Evolutionary conservation across 2,797 vertebrate species (phyloP).

Genomic region (Tympanoctomys barrerae): DNA sequence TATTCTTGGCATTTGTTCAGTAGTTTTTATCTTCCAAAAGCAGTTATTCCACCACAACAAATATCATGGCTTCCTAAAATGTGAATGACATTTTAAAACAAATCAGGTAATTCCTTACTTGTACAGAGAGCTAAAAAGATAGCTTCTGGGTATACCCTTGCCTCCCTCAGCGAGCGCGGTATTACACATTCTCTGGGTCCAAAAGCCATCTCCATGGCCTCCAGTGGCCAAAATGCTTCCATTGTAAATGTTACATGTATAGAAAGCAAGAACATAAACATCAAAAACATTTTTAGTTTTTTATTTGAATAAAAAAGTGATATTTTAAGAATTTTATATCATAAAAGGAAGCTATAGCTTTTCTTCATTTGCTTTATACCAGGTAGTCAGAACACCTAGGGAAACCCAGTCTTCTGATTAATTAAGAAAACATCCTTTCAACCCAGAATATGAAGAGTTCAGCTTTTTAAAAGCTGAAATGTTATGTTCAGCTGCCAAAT

Average conservation of each 20-base stretch:
- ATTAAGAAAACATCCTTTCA: conserved; percentile 22
- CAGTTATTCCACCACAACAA: neutral
- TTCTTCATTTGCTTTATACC: conserved; percentile 47
- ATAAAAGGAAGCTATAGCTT: neutral
- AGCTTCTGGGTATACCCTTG: neutral
- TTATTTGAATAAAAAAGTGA: neutral
- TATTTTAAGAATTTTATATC: neutral
- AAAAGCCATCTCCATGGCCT: neutral
- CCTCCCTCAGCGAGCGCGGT: neutral
- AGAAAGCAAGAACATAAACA: conserved; percentile 29
- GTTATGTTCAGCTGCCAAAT: conserved; percentile 39
- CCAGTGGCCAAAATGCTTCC: conserved; percentile 21
- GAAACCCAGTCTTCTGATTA: neutral
- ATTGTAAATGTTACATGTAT: neutral
- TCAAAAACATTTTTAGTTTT: neutral
- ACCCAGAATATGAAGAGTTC: neutral
- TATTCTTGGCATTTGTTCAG: neutral
- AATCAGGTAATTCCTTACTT: neutral
- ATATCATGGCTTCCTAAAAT: conserved; percentile 13
- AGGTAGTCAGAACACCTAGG: neutral
- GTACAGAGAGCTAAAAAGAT: neutral
- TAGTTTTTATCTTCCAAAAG: conserved; percentile 3
- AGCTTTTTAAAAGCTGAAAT: conserved; percentile 45
- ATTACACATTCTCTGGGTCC: neutral
- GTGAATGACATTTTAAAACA: neutral